Evolutionary conservation across 1,140 invertebrate species (phyloP), one percentile per base, ranked within the genome.

Genomic region (Heliconius melpomene): DNA sequence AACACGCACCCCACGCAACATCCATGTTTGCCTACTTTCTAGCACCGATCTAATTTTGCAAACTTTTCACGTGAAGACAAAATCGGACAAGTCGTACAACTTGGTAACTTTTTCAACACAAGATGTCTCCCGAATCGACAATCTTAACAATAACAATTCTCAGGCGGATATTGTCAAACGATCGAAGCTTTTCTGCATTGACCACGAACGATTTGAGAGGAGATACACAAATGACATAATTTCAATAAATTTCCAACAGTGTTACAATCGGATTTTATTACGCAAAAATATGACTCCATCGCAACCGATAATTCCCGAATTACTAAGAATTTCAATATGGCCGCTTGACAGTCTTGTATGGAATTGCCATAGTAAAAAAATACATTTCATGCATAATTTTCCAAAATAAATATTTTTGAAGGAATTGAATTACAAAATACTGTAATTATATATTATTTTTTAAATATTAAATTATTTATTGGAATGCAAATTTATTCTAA

Each of bases 271-370:
- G 89, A 91, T 89, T 90, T 92, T 88, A 90, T 90, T 89, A 89
- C 87, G 90, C 89, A 90, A 94, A 94, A 94, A 93, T 94, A 90
- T 90, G 93, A 94, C 94, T 94, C 94, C 94, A 95, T 95, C 87
- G 94, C 94, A 92, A 93, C 89, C 88, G 91, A 94, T 93, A 94
- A 92, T 94, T 94, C 90, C 84, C 85, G 88, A 92, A 90, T 91
- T 86, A 94, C 92, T 94, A 90, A 92, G 88, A 90, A 86, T 89
- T 90, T 88, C 84, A 94, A 94, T 89, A 94, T 94, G 93, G 93
- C 92, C 72, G 89, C 72, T 72, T 80, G 60, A 79, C 79, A 83
- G 7, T 75, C 72, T 80, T 52, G 78, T 32, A 72, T 57, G 77
- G 74, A 88, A 85, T 88, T 91, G 84, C 86, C 80, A 87, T 72